Conservation (phyloP, 2,888 invertebrate genomes). For the Watsonalla binaria region DNA sequence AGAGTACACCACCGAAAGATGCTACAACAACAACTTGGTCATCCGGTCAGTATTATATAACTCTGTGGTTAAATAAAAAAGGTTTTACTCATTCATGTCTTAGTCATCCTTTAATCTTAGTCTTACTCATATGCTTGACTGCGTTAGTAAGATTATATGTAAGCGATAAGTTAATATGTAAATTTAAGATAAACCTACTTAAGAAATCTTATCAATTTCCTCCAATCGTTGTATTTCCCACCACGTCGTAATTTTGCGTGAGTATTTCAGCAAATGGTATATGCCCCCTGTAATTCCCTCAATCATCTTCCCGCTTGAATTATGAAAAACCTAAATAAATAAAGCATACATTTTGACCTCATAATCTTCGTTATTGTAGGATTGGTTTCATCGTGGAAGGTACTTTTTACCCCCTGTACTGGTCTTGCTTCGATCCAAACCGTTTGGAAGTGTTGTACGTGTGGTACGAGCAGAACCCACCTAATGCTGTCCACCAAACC, state of each 20-base stretch:
- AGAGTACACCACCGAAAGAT: constrained; percentile 53
- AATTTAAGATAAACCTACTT: too few species aligned
- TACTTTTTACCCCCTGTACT: constrained; percentile 65
- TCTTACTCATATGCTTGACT: too few species aligned
- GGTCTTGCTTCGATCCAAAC: constrained; percentile 75
- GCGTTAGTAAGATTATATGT: too few species aligned
- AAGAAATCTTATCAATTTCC: too few species aligned
- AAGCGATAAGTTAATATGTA: too few species aligned
- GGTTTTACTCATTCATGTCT: too few species aligned
- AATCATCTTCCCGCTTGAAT: too few species aligned
- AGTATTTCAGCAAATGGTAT: neutral
- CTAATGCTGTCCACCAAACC: constrained; percentile 66
- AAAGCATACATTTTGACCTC: neutral
- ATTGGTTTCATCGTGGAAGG: constrained; percentile 71
- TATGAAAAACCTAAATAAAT: too few species aligned
- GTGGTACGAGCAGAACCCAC: constrained; percentile 62
- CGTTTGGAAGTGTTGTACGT: constrained; percentile 74
- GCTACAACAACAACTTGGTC: constrained; percentile 58
- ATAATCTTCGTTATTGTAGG: constrained; percentile 32
- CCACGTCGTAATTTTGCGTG: neutral
- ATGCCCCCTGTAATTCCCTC: too few species aligned
- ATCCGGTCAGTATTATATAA: constrained; percentile 44
- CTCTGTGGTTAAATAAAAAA: too few species aligned
- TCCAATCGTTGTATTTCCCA: neutral
- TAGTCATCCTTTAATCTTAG: too few species aligned